Base-by-base conservation (phyloP, 2,888 invertebrate genomes). In the Entomobrya proxima region DNA sequence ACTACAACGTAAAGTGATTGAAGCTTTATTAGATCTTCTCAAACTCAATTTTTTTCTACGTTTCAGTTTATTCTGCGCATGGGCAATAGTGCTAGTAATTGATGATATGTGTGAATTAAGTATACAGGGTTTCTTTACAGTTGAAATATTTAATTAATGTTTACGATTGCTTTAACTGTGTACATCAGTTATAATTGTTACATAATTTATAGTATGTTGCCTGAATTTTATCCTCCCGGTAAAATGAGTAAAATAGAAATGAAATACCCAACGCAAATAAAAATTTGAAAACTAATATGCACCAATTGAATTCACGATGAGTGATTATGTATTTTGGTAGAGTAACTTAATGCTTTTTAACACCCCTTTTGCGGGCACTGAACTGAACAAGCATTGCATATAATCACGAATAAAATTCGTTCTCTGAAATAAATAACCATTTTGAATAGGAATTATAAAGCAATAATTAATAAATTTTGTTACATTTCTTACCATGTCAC, bases 401-500 rank as follows among this genome's bases (percentile, higher is more conserved):
- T n/a, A n/a, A n/a, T n/a, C n/a, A n/a, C n/a, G n/a, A n/a, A n/a
- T n/a, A n/a, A n/a, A n/a, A n/a, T n/a, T n/a, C n/a, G n/a, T n/a
- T n/a, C n/a, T n/a, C n/a, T n/a, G n/a, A n/a, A n/a, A n/a, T n/a
- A n/a, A n/a, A n/a, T n/a, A n/a, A n/a, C n/a, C n/a, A n/a, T n/a
- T n/a, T n/a, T n/a, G n/a, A n/a, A n/a, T n/a, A n/a, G n/a, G n/a
- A n/a, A n/a, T n/a, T n/a, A n/a, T n/a, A n/a, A n/a, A n/a, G 27
- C 13, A 74, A n/a, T 30, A 47, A 74, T 50, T 30, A 47, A 32
- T 50, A 47, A 74, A 74, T 44, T 0, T n/a, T 4, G 5, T 64
- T 30, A 27, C 11, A 15, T 74, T 75, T 9, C 76, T 76, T 55
- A 76, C 76, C 76, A 32, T 55, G 32, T 50, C 47, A 74, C 37